Evolutionary conservation across 1,140 invertebrate genomes (phyloP), one percentile per base, ranked within the genome.

Genomic region (Drosophila willistoni): DNA sequence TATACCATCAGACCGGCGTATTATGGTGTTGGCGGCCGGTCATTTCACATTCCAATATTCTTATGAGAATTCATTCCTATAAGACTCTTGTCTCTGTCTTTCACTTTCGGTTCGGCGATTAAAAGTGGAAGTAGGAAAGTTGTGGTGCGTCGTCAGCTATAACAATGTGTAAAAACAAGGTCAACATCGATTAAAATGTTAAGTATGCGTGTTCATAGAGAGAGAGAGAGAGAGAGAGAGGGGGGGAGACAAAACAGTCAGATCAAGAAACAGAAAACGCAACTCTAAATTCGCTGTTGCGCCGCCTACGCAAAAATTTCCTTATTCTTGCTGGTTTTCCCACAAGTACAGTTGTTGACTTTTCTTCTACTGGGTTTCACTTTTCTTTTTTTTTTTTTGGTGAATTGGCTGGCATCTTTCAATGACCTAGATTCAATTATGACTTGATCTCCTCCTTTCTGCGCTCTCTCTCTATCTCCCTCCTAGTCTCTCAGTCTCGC

Each of bases 41-140:
- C 51, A 68, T 77, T 81, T 76, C 71, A 81, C 79, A 89, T 25
- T 25, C 22, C 22, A 25, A 25, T 25, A 25, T 87, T 87, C 83
- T 87, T 83, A 87, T 83, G 63, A 87, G 83, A 86, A 86, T 87
- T 83, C 84, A 86, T 87, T 89, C 84, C 83, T 89, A 87, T 89
- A 75, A 83, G 79, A 87, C 77, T 44, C 19, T 14, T n/a, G 41
- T 7, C 25, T 67, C 7, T 66, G 73, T 87, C 84, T 87, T 87
- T 87, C 83, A 87, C 83, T 87, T 87, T 87, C 83, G 17, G 77
- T 75, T 47, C 36, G 60, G 39, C 41, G n/a, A 7, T 17, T 13
- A 33, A 33, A 33, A 47, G 44, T 54, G 33, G 25, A 42, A 56
- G 54, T 66, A 66, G 64, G 54, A 66, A 66, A 57, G 54, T 66